Evolutionary conservation across 2,888 invertebrate genomes (phyloP).

Genomic region (Podabrus alpinus): DNA sequence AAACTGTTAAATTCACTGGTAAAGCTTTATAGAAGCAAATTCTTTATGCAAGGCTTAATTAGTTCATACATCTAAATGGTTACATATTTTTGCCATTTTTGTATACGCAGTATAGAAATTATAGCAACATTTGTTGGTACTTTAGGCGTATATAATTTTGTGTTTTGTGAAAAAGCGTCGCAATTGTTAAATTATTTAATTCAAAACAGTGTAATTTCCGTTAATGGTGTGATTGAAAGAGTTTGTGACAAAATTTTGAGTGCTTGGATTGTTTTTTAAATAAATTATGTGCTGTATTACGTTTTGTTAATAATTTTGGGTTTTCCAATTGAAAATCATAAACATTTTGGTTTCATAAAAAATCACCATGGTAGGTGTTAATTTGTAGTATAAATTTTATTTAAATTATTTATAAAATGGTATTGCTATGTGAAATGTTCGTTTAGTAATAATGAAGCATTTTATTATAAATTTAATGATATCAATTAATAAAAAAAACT

Average conservation of each 20-base stretch:
- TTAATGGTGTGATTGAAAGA: not conserved
- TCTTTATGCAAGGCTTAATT: constrained; percentile 27
- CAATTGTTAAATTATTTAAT: not conserved
- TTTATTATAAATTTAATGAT: constrained; percentile 16
- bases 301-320: not conserved
- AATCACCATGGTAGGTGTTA: not conserved
- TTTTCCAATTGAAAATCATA: not conserved
- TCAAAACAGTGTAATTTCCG: not conserved
- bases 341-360: not conserved
- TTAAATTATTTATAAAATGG: not conserved
- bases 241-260: not conserved
- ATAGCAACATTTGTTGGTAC: constrained; percentile 18
- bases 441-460: constrained; percentile 14
- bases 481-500: constrained; percentile 30
- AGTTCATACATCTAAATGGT: constrained; percentile 29
- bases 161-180: constrained; percentile 23
- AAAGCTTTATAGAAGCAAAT: constrained; percentile 1
- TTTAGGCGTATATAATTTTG: constrained; percentile 15
- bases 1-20: not conserved
- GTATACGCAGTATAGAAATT: constrained; percentile 27
- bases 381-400: not conserved
- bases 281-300: not conserved
- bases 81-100: constrained; percentile 24
- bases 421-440: not conserved
- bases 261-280: not conserved